These are phyloP conservation scores for Eulemur mongoz DNA, from an alignment of 2,797 vertebrate genomes.

Conservation along the genomic window DNA sequence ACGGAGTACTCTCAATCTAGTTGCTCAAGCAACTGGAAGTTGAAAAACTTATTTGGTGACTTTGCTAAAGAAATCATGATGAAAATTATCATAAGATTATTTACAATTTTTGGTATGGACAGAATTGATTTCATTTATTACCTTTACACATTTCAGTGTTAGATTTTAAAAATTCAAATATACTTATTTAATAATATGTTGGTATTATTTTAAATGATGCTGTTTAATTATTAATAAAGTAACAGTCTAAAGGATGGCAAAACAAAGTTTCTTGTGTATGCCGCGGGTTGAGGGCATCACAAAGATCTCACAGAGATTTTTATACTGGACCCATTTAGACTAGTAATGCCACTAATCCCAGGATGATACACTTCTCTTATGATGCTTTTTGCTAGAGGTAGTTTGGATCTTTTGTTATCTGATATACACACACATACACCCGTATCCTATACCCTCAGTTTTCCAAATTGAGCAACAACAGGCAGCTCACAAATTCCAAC, in stretches of 20 bases:
- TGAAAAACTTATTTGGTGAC: neutral
- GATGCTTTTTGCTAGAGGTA: neutral
- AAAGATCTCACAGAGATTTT: neutral
- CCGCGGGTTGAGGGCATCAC: neutral
- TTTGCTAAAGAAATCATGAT: neutral
- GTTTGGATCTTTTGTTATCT: neutral
- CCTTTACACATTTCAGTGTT: neutral
- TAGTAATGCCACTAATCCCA: neutral
- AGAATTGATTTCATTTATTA: neutral
- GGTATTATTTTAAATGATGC: neutral
- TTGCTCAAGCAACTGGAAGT: neutral
- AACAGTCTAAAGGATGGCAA: neutral
- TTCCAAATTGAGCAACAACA: neutral
- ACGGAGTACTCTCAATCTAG: neutral
- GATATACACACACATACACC: neutral
- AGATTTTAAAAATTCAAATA: neutral
- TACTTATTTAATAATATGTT: neutral
- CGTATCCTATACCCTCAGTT: neutral
- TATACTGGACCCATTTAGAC: neutral
- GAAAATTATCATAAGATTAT: neutral
- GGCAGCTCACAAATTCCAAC: neutral
- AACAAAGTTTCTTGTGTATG: neutral
- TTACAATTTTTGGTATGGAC: neutral
- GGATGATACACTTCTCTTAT: neutral
- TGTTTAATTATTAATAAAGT: conserved; percentile 17